A percentile compares a stretch with the other conserved stretches of the same genome.
phyloP scores from a whole-genome alignment of 2,797 vertebrate species.

The Esox lucius region DNA sequence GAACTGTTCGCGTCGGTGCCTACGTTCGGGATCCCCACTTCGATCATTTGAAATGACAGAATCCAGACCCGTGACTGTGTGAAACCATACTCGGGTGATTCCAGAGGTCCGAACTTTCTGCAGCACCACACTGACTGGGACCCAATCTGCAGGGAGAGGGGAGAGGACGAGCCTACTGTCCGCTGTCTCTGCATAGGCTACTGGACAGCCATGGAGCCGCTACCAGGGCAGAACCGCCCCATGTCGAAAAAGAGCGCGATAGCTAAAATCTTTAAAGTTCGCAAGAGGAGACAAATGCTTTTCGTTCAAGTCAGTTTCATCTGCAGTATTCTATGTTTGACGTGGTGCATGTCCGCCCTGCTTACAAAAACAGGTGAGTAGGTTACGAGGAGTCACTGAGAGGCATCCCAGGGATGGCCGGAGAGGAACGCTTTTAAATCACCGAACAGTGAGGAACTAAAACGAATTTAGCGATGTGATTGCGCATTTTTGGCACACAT shows the following conservation, averaged over 20 bases:
- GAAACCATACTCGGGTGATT: constrained; percentile 30
- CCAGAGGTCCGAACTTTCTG: constrained; percentile 31
- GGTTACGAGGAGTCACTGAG: background rate
- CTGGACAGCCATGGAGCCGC: constrained; percentile 35
- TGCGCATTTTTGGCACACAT: background rate
- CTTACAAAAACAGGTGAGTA: constrained; percentile 59
- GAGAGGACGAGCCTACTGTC: background rate
- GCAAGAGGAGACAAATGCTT: constrained; percentile 62
- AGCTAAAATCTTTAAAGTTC: constrained; percentile 57
- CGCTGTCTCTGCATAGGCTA: background rate
- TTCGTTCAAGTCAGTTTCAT: constrained; percentile 58
- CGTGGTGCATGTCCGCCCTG: constrained; percentile 58
- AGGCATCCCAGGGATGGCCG: background rate
- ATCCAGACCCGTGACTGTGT: constrained; percentile 33
- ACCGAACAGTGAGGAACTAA: background rate
- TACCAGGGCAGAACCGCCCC: constrained; percentile 17
- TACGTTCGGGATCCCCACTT: constrained; percentile 21
- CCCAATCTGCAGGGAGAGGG: constrained; percentile 5
- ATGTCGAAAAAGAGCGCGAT: constrained; percentile 50
- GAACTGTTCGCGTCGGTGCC: constrained; percentile 17
- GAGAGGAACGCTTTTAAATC: background rate
- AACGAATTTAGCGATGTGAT: background rate
- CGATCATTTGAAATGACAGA: constrained; percentile 27
- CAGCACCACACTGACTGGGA: constrained; percentile 14
- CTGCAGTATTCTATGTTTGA: constrained; percentile 55